Evolutionary conservation across 2,888 invertebrate species (phyloP).

Genomic region (Euphydryas editha): DNA sequence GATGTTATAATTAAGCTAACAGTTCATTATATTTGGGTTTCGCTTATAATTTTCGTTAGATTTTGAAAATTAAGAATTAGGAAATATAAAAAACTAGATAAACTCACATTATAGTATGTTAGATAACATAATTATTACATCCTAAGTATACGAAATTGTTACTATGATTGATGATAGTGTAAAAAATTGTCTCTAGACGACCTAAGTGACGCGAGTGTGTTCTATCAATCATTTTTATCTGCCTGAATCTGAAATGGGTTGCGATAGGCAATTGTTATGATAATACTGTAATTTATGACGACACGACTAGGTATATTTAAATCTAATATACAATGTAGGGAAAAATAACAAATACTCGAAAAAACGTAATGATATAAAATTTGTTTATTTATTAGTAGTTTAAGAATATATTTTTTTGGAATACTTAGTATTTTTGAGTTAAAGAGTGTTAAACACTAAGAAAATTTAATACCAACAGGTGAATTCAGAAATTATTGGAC

Average conservation of each 20-base stretch:
- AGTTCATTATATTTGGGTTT: neutral
- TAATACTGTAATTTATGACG: neutral
- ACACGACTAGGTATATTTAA: neutral
- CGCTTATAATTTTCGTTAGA: too few relatives aligned
- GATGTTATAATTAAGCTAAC: too few relatives aligned
- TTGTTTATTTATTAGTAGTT: neutral
- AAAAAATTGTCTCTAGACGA: constrained; percentile 13
- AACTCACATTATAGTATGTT: neutral
- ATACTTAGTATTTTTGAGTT: too few relatives aligned
- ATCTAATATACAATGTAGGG: neutral
- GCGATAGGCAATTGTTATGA: constrained; percentile 4
- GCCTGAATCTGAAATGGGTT: constrained; percentile 7
- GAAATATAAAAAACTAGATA: neutral
- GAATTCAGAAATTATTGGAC: too few relatives aligned
- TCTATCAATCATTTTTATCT: constrained; percentile 17
- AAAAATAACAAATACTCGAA: neutral
- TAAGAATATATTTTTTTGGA: too few relatives aligned
- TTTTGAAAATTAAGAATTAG: too few relatives aligned
- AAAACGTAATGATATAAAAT: neutral
- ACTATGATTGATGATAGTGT: constrained; percentile 13
- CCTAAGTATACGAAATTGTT: neutral
- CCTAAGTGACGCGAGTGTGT: constrained; percentile 6
- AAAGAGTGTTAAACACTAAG: too few relatives aligned
- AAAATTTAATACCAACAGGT: too few relatives aligned
- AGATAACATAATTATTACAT: neutral